Conservation (phyloP, 2,888 invertebrate species). For the Ophion slaviceki region DNA sequence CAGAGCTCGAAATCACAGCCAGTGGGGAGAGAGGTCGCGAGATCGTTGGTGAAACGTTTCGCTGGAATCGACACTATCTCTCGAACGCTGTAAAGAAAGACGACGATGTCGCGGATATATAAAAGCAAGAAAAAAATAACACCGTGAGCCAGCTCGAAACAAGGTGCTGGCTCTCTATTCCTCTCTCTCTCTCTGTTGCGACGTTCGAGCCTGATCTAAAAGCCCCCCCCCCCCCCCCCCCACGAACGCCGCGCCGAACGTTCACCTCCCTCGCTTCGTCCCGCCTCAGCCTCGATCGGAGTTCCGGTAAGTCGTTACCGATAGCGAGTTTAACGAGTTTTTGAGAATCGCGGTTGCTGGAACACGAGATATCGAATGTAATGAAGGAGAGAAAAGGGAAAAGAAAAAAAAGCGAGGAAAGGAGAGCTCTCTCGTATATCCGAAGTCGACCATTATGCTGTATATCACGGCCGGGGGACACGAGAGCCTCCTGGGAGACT, state of each 20-base stretch:
- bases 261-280: conserved; percentile 4
- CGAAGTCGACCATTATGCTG: conserved; percentile 32
- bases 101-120: conserved; percentile 35
- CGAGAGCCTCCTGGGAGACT: not conserved
- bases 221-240: not conserved
- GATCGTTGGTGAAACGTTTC: conserved; percentile 64
- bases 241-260: not conserved
- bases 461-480: not conserved
- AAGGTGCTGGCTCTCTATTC: conserved; percentile 33
- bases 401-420: conserved; percentile 22
- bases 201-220: conserved; percentile 17
- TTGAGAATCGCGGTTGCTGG: conserved; percentile 67
- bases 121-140: conserved; percentile 40
- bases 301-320: conserved; percentile 71
- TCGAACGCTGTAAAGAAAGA: conserved; percentile 29
- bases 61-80: conserved; percentile 65
- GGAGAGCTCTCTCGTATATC: conserved; percentile 5
- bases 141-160: conserved; percentile 42
- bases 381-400: conserved; percentile 35
- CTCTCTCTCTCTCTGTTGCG: conserved; percentile 30
- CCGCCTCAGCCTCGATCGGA: conserved; percentile 58
- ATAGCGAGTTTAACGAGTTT: conserved; percentile 71
- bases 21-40: conserved; percentile 37
- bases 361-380: conserved; percentile 66
- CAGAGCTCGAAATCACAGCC: conserved; percentile 24